phyloP scores from a whole-genome alignment of 2,888 invertebrate genomes.

The Tanypteryx hageni region DNA sequence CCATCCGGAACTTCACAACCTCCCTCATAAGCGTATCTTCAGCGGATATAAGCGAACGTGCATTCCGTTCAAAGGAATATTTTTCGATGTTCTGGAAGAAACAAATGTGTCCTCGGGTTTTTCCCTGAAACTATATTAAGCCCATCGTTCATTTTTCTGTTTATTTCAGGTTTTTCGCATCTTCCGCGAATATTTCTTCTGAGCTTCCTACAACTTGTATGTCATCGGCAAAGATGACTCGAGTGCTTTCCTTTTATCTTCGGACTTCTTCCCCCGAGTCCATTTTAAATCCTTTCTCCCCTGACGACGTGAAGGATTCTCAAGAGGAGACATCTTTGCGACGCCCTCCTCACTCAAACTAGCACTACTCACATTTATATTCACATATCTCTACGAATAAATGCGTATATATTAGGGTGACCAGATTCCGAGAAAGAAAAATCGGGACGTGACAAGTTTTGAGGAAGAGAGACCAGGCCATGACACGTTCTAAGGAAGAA shows the following conservation, averaged over 20 bases:
- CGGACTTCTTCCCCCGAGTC: background rate
- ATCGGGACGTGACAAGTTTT: too few relatives aligned
- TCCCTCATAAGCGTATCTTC: background rate
- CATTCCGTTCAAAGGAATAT: background rate
- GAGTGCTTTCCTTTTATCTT: background rate
- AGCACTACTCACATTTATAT: background rate
- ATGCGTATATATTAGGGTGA: too few relatives aligned
- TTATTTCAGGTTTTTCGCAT: background rate
- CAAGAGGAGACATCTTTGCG: background rate
- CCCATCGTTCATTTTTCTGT: background rate
- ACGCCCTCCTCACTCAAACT: background rate
- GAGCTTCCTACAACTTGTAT: slow-evolving; percentile 12
- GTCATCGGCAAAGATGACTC: slow-evolving; percentile 19
- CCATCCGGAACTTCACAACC: background rate
- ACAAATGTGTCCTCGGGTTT: background rate
- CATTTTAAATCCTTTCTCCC: background rate
- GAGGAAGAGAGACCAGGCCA: too few relatives aligned
- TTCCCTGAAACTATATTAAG: background rate
- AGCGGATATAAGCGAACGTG: background rate
- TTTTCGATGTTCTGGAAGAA: background rate
- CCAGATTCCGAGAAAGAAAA: too few relatives aligned
- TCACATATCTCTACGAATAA: background rate
- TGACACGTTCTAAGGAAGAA: too few relatives aligned
- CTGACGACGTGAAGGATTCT: background rate
- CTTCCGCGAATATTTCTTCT: background rate